Conservation (phyloP, 2,888 invertebrate genomes). For the Netelia inedita region DNA sequence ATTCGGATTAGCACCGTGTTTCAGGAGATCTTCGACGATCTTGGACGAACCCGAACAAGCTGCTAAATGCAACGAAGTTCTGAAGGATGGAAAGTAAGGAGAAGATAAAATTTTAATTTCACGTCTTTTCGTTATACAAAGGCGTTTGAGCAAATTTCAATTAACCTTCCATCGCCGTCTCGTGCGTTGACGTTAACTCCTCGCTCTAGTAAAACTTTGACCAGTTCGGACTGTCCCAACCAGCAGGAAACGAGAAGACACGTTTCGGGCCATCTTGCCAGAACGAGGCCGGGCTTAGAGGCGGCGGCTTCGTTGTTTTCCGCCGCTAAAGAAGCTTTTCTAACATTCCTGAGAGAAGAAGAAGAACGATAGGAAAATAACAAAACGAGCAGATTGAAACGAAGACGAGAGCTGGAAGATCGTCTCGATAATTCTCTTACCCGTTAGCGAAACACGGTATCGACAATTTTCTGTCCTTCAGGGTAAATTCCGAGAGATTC, state of each 20-base stretch:
- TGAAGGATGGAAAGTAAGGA: slow-evolving; percentile 71
- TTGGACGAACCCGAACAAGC: slow-evolving; percentile 91
- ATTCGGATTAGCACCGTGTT: slow-evolving; percentile 89
- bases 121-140: not conserved
- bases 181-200: slow-evolving; percentile 88
- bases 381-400: not conserved
- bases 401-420: not conserved
- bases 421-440: slow-evolving; percentile 60
- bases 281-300: slow-evolving; percentile 84
- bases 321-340: slow-evolving; percentile 75
- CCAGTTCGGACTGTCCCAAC: slow-evolving; percentile 87
- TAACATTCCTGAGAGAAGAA: slow-evolving; percentile 72
- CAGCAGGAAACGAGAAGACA: slow-evolving; percentile 88
- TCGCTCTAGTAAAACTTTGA: slow-evolving; percentile 86
- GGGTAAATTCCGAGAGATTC: slow-evolving; percentile 63
- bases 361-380: not conserved
- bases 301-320: slow-evolving; percentile 76
- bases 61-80: slow-evolving; percentile 92
- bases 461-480: slow-evolving; percentile 64
- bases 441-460: slow-evolving; percentile 72
- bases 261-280: slow-evolving; percentile 85
- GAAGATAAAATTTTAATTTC: not conserved
- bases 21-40: slow-evolving; percentile 90
- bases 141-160: too few relatives aligned
- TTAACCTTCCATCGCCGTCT: slow-evolving; percentile 90